Evolutionary conservation across 2,888 invertebrate genomes (phyloP).

Genomic region (Ormyrus thymus): DNA sequence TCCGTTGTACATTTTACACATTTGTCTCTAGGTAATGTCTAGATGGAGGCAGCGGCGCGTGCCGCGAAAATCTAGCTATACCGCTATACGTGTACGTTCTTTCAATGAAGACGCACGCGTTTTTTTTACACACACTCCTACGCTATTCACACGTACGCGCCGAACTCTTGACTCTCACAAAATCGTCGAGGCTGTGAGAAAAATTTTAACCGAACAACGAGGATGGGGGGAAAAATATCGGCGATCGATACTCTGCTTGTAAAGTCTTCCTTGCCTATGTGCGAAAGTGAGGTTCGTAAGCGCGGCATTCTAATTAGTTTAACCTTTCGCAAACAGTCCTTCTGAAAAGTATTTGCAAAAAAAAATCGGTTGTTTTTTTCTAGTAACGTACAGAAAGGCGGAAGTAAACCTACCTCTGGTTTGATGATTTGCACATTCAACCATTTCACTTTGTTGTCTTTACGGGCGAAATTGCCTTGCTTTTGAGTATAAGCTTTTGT

Average conservation of each 20-base stretch:
- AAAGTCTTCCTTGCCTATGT: too few species aligned
- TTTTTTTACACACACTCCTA: not conserved
- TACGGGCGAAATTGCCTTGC: constrained; percentile 58
- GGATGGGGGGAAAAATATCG: too few species aligned
- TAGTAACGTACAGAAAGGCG: constrained; percentile 28
- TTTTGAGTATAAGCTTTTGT: constrained; percentile 43
- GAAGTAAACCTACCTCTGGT: not conserved
- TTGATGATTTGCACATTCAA: constrained; percentile 49
- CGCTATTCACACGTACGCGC: constrained; percentile 4
- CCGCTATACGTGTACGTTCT: not conserved
- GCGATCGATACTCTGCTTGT: too few species aligned
- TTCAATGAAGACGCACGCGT: constrained; percentile 14
- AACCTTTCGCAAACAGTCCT: too few species aligned
- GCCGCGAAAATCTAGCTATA: not conserved
- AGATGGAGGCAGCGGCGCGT: constrained; percentile 12
- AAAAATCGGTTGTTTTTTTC: not conserved
- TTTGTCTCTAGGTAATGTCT: constrained; percentile 11
- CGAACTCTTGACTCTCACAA: constrained; percentile 22
- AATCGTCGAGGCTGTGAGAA: not conserved
- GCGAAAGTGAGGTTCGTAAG: too few species aligned
- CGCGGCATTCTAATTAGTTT: too few species aligned
- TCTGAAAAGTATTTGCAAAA: not conserved
- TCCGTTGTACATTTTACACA: not conserved
- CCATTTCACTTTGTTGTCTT: constrained; percentile 65
- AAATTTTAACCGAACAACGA: too few species aligned